Evolutionary conservation across 2,888 invertebrate genomes (phyloP), one percentile per base, ranked within the genome.

Genomic region (Cryptocephalus primarius): DNA sequence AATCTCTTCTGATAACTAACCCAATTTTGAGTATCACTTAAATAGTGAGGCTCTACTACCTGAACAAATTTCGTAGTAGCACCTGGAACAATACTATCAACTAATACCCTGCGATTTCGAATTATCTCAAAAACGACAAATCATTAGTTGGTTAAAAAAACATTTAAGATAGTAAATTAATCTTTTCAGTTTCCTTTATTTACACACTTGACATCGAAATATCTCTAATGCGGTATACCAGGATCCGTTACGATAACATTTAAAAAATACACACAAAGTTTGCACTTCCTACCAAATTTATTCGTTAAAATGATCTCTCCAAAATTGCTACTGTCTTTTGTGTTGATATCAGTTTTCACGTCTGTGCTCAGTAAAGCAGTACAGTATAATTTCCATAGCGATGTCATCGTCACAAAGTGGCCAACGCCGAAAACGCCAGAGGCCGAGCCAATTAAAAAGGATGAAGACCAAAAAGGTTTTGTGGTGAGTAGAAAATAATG

Each of bases 401-500:
- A 67, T 52, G 60, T 52, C 8, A 61, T 68, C 41, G 64, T 64
- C 33, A 68, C 68, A 8, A 54, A 62, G 42, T 64, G 62, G 59
- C 63, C 62, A 36, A 45, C 54, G 39, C 43, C 50, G 9, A 49
- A 45, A 43, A 38, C 53, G 11, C 43, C 50, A 10, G 49, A 45
- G 43, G 39, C 53, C n/a, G 43, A 48, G 8, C 45, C 47, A 22
- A 45, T 52, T 8, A 45, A 45, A 8, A 42, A 32, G 1, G 43
- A 46, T 9, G 56, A 57, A 49, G 55, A 59, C 32, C 52, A 64
- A 52, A 65, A 65, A 10, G 66, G 65, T 52, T 67, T 63, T 60
- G 55, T 65, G 63, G 68, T 68, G 59, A 59, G 60, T 22, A 12
- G 36, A 13, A 39, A 46, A 36, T 33, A 4, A 13, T n/a, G 8